Percentiles rank a stretch among this genome's conserved stretches.
Conservation (phyloP, 2,888 invertebrate genomes). For the Phortica magna region DNA sequence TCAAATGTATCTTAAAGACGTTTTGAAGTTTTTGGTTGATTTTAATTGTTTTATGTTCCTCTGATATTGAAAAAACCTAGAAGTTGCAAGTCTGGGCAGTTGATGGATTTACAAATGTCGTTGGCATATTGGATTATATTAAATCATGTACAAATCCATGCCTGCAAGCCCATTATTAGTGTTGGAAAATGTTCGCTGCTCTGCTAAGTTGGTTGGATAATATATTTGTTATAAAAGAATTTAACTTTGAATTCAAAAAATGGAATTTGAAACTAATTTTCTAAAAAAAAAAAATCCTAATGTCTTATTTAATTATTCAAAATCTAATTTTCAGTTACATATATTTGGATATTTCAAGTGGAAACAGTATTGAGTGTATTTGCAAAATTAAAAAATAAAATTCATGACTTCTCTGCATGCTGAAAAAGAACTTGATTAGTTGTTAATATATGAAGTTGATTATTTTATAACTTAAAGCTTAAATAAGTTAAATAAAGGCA, state of each 20-base stretch:
- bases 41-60: slow-evolving; percentile 39
- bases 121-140: not conserved
- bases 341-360: no score
- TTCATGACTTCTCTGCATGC: not conserved
- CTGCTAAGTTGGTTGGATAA: not conserved
- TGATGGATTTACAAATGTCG: slow-evolving; percentile 76
- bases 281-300: no score
- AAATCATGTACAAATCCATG: not conserved
- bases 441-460: not conserved
- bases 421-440: slow-evolving; percentile 23
- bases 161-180: slow-evolving; percentile 20
- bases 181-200: not conserved
- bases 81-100: slow-evolving; percentile 78
- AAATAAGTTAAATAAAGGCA: not conserved
- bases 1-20: slow-evolving; percentile 60
- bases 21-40: slow-evolving; percentile 24
- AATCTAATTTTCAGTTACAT: no score
- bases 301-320: no score
- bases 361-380: no score
- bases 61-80: slow-evolving; percentile 64
- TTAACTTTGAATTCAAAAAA: not conserved
- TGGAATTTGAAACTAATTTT: not conserved
- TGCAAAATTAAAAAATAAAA: not conserved
- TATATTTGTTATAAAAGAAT: not conserved
- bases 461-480: not conserved